Conservation (phyloP, 2,888 invertebrate genomes). For the Cheilosia vernalis region DNA sequence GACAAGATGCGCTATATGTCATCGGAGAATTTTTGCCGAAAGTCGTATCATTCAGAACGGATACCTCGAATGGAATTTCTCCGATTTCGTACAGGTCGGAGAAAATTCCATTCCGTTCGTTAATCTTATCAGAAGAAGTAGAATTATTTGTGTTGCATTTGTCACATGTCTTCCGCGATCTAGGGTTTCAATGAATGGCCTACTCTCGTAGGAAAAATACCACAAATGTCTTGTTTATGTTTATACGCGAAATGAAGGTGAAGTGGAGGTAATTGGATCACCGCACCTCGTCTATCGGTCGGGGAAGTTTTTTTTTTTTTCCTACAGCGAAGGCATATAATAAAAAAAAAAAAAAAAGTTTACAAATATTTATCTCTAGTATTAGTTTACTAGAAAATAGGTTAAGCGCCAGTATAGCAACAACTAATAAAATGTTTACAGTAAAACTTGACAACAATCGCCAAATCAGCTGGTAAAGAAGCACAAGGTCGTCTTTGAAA, state of each 20-base stretch:
- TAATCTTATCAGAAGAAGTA: neutral
- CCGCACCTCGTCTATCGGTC: neutral
- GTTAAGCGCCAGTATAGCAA: neutral
- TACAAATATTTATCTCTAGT: too few relatives aligned
- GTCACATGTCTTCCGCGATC: neutral
- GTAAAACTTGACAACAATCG: neutral
- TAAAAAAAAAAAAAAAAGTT: too few relatives aligned
- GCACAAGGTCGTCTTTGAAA: slow-evolving; percentile 54
- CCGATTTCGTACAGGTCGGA: too few relatives aligned
- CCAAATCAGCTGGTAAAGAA: slow-evolving; percentile 51
- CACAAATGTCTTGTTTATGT: slow-evolving; percentile 21
- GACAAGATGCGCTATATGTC: too few relatives aligned
- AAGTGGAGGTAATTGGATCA: slow-evolving; percentile 37
- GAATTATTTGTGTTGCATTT: neutral
- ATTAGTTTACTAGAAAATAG: too few relatives aligned
- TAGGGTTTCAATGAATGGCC: neutral
- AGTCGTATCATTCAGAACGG: too few relatives aligned
- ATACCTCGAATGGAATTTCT: too few relatives aligned
- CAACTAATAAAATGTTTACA: neutral
- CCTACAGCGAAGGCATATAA: too few relatives aligned
- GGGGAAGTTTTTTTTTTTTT: neutral
- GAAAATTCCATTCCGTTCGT: too few relatives aligned
- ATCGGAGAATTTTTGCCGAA: too few relatives aligned
- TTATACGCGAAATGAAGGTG: slow-evolving; percentile 35
- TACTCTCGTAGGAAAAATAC: neutral